Conservation (phyloP, 23 tunicate species). For the Halocynthia roretzi region DNA sequence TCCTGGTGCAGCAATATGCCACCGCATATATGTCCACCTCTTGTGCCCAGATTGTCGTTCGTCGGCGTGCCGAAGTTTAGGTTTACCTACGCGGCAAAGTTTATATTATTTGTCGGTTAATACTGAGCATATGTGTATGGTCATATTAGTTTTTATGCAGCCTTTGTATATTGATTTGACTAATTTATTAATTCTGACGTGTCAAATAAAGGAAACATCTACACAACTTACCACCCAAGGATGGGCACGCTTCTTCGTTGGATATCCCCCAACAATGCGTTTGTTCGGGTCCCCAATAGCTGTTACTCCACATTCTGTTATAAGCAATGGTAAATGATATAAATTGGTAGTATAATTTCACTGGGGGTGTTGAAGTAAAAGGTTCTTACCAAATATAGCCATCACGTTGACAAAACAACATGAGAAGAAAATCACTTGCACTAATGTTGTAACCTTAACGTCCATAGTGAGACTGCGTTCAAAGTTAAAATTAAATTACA, state of each 20-base stretch:
- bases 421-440: too few relatives aligned
- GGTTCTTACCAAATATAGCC: too few relatives aligned
- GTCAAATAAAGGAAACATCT: too few relatives aligned
- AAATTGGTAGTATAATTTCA: neutral
- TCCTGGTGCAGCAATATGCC: slow-evolving; percentile 29
- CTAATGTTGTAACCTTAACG: too few relatives aligned
- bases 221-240: slow-evolving; percentile 65
- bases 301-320: slow-evolving; percentile 1
- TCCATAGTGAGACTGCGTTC: too few relatives aligned
- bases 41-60: neutral
- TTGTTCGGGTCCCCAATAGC: neutral
- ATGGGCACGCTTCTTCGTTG: slow-evolving; percentile 28
- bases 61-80: slow-evolving; percentile 14
- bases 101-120: neutral
- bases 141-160: too few relatives aligned
- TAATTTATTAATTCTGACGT: neutral
- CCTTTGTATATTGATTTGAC: neutral
- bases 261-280: slow-evolving; percentile 43
- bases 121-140: too few relatives aligned
- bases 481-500: too few relatives aligned
- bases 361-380: too few relatives aligned
- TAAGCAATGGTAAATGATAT: neutral
- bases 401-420: too few relatives aligned
- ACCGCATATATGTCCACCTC: slow-evolving; percentile 58
- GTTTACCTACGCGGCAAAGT: slow-evolving; percentile 35